phyloP scores from a whole-genome alignment of 2,113 vertebrate genomes.

The Scomber scombrus region DNA sequence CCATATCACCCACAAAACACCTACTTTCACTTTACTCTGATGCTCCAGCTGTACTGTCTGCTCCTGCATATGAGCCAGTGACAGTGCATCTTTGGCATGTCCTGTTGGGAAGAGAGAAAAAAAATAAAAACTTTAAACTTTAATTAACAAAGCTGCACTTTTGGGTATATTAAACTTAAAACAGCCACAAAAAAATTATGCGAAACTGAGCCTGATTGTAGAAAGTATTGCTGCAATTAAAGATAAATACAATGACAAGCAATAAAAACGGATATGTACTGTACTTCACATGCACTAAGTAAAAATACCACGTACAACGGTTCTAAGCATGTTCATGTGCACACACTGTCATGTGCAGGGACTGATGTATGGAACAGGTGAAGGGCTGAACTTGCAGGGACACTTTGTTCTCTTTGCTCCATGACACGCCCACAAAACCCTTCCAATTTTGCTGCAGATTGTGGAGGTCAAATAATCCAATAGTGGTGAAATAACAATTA shows the following conservation, averaged over 20 bases:
- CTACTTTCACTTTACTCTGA: constrained; percentile 89
- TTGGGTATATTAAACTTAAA: not conserved
- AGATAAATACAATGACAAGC: not conserved
- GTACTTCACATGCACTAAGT: not conserved
- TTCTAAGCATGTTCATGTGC: constrained; percentile 4
- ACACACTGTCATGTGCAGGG: not conserved
- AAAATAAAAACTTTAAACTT: not conserved
- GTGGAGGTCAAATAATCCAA: constrained; percentile 6
- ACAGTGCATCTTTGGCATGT: constrained; percentile 91
- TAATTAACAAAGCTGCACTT: not conserved
- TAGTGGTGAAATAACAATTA: no score
- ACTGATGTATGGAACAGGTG: constrained; percentile 6
- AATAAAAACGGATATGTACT: not conserved
- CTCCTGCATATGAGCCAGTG: constrained; percentile 91
- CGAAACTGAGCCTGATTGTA: not conserved
- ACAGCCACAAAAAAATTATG: not conserved
- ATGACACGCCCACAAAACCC: constrained; percentile 17
- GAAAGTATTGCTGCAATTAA: not conserved
- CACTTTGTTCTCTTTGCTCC: constrained; percentile 38
- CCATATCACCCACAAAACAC: not conserved
- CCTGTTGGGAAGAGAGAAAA: constrained; percentile 70
- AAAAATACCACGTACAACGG: not conserved
- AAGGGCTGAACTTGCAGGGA: constrained; percentile 11
- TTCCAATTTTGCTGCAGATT: not conserved
- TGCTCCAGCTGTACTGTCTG: constrained; percentile 91